Base-by-base conservation (phyloP, 2,113 vertebrate genomes). In the Archilochus colubris region DNA sequence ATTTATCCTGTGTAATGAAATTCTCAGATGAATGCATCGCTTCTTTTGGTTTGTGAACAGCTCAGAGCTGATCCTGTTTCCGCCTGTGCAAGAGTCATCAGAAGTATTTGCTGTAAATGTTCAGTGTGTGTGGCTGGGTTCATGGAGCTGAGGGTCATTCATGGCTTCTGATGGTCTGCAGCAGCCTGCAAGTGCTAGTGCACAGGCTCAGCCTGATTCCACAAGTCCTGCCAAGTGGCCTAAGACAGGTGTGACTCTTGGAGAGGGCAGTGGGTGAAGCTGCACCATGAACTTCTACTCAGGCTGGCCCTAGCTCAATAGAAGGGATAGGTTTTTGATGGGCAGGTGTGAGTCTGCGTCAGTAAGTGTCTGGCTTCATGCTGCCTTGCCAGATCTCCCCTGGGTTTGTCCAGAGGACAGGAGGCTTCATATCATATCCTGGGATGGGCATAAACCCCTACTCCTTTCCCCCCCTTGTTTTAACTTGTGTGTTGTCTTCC, bases 21-120 rank as follows among this genome's bases (percentile, higher is more conserved):
- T 53, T 66, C 55, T 70, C 61, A n/a, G 21, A 40, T 81, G 66
- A 82, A 62, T 50, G 43, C 14, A 18, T 23, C 48, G 48, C 61
- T 55, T 80, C 59, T 82, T 43, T 36, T 0, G 0, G 20, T 30
- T 30, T 48, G 14, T 33, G 50, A 80, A 27, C 66, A 70, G 30
- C 73, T 93, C 27, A 14, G 53, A 66, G 64, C 24, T 73, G 69
- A 55, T 81, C 40, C 11, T 43, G 20, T 74, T 91, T 69, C 46
- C 0, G 3, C 13, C 30, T 36, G 33, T 38, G 27, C 3, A 8
- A 40, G 64, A 20, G 20, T 36, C 55, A 36, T 33, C 0, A 2
- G 30, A 63, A 58, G 25, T 93, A 7, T 14, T 51, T 73, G 19
- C 63, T 64, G 81, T 59, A n/a, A 76, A 59, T 33, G 21, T 62